Evolutionary conservation across 2,888 invertebrate species (phyloP), one percentile per base, ranked within the genome.

Genomic region (Melipona beecheii): DNA sequence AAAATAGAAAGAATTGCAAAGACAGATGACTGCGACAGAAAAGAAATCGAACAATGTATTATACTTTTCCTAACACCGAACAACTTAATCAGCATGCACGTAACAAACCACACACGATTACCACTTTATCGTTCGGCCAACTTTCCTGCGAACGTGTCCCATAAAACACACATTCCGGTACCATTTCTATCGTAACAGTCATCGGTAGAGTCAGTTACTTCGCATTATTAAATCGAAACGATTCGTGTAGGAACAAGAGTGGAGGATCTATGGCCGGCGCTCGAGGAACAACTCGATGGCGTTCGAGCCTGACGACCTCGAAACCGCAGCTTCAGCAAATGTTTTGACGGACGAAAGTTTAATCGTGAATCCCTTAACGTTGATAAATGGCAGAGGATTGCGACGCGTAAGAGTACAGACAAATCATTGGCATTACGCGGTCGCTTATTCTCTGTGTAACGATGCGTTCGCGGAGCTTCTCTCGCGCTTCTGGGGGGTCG

Each of bases 301-400:
- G 73, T 76, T 87, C 76, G 88, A 87, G 83, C 83, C 71, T 64
- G 83, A 86, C 78, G 90, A 92, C 77, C 89, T 89, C 83, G 89
- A 86, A 75, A 85, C 87, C 36, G 84, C 90, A 64, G 87, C 89
- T 76, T 88, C 91, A 78, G 88, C 88, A 83, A 75, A 89, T 79
- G 84, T 87, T 80, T 79, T 86, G 72, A 87, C 75, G 85, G 86
- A 85, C 65, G 79, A 87, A 78, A 77, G 86, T 74, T 78, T 89
- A 81, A 72, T 87, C 83, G 78, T 87, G 80, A 90, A 88, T 72
- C 87, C 88, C 73, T 77, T 91, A 81, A 87, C 87, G 81, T 82
- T 82, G 75, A 83, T 83, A 72, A 56, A 70, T 70, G 72, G 58
- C 75, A 65, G 66, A 81, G 87, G 89, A 79, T 75, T 73, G 84